Base-by-base conservation (phyloP, 2,888 invertebrate genomes). In the Apotomis capreana region DNA sequence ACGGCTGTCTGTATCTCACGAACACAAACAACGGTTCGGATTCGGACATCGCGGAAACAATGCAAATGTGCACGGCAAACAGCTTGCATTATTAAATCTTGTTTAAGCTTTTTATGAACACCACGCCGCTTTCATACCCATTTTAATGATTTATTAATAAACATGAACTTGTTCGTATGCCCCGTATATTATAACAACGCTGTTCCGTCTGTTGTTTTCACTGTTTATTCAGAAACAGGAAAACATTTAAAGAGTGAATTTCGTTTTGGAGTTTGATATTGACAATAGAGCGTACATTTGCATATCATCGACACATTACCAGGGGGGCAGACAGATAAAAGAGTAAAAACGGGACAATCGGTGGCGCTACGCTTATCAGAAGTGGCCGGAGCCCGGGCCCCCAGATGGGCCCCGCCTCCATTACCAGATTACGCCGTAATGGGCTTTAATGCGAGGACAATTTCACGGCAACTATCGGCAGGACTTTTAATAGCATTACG, bases 351-450 rank as follows among this genome's bases (percentile, higher is more conserved):
- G 59, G 74, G 63, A 63, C 73, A 67, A 69, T 70, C 68, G 72
- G 73, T 73, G 74, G 70, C 77, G 79, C 77, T 75, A 74, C 76
- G 78, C 79, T 80, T 79, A 82, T 82, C 79, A 76, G 76, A 76
- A 78, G 76, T 77, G 80, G 77, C 73, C 75, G 78, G 69, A 76
- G 71, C 75, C 78, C 74, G 77, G 75, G 36, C 64, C 12, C 72
- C 72, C 75, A 75, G 74, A 61, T 26, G 61, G 67, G 61, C 60
- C 10, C 74, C 64, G 74, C 78, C 74, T 75, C 80, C 78, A 80
- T 84, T 81, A 83, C 79, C 78, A 77, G 83, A 83, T 83, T 82
- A 82, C 80, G 76, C 77, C 77, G 76, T 81, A 78, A 79, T 77
- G 74, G 79, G 76, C 78, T 79, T 78, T 77, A 80, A 80, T 80